phyloP scores from a whole-genome alignment of 2,113 vertebrate species.

The Murina feae region DNA sequence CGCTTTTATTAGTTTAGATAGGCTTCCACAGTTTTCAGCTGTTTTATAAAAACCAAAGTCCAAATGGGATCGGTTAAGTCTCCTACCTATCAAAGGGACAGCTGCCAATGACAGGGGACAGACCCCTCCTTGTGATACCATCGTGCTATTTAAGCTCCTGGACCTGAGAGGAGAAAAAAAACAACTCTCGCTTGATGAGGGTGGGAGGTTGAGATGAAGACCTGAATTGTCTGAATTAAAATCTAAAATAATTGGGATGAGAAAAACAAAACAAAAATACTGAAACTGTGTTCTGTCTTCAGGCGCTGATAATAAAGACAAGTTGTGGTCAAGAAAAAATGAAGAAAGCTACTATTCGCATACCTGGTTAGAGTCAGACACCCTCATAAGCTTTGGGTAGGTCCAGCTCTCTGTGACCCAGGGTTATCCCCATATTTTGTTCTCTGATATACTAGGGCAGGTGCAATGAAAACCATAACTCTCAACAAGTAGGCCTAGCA shows the following conservation, averaged over 20 bases:
- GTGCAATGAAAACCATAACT: conserved; percentile 11
- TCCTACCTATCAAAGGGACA: neutral
- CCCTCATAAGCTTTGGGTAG: neutral
- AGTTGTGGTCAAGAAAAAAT: neutral
- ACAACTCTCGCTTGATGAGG: neutral
- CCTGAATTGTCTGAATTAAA: neutral
- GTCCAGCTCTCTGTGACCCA: neutral
- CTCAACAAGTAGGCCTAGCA: neutral
- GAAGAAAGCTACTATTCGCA: neutral
- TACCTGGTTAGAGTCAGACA: neutral
- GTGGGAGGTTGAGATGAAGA: neutral
- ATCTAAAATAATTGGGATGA: neutral
- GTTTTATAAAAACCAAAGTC: neutral
- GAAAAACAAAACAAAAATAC: neutral
- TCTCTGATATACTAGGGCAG: too few relatives aligned
- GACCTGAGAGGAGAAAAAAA: neutral
- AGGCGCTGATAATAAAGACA: neutral
- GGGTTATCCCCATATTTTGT: too few relatives aligned
- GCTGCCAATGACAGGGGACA: neutral
- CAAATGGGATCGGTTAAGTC: neutral
- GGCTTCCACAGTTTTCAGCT: neutral
- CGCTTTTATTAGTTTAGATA: too few relatives aligned
- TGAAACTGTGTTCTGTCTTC: neutral
- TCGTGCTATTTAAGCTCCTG: neutral
- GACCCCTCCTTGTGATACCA: neutral